phyloP scores from a whole-genome alignment of 2,888 invertebrate species.

The Hydrotaea diabolus region DNA sequence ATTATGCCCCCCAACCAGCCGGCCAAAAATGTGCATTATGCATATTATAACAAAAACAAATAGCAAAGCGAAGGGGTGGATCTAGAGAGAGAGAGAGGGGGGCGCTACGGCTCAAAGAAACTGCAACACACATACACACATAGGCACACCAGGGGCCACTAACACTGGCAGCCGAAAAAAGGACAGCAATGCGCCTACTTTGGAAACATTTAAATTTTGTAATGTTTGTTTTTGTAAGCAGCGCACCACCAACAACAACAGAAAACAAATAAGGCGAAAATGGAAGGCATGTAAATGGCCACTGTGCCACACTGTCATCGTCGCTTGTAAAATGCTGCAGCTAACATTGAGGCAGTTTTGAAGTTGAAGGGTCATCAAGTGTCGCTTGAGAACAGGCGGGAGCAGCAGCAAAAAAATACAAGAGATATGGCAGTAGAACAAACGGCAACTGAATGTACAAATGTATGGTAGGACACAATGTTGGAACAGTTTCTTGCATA shows the following conservation, averaged over 20 bases:
- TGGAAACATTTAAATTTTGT: conserved; percentile 51
- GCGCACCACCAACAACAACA: conserved; percentile 32
- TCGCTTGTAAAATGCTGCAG: conserved; percentile 38
- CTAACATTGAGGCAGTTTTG: conserved; percentile 59
- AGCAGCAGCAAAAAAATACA: conserved; percentile 32
- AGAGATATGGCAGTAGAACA: conserved; percentile 10
- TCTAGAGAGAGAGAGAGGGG: background rate
- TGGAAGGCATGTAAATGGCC: conserved; percentile 36
- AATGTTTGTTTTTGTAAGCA: conserved; percentile 21
- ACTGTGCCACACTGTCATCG: conserved; percentile 27
- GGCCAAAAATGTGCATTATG: conserved; percentile 65
- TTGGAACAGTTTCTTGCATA: conserved; percentile 46
- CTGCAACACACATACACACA: too few species aligned
- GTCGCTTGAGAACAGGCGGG: conserved; percentile 53
- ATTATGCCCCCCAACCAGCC: conserved; percentile 56
- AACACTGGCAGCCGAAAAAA: too few species aligned
- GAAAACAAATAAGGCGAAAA: conserved; percentile 27
- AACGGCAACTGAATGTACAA: conserved; percentile 31
- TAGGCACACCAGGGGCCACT: too few species aligned
- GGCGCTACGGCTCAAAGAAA: background rate
- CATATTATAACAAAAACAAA: conserved; percentile 56
- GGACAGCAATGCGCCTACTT: conserved; percentile 52
- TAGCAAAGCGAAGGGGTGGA: too few species aligned
- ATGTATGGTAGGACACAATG: conserved; percentile 31
- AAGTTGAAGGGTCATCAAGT: conserved; percentile 67